Base-by-base conservation (phyloP, 1,140 invertebrate genomes). In the Caenorhabditis brenneri region DNA sequence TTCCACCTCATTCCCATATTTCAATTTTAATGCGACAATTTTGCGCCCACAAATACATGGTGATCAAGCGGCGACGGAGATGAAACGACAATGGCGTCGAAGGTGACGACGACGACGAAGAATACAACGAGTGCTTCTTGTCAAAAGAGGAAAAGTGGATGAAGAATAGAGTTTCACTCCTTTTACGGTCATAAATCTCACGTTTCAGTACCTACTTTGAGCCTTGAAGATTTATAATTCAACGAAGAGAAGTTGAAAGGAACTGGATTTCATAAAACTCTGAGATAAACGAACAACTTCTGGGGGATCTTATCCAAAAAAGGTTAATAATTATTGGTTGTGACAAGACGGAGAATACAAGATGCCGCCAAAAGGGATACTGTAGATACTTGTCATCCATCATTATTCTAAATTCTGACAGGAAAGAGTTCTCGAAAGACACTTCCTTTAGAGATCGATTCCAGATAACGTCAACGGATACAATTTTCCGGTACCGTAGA, bases 11-110 rank as follows among this genome's bases (percentile, higher is more conserved):
- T 65, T 65, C 65, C 65, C 65, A 74, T 74, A 42, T 74, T 74
- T 74, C 36, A 74, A 74, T 74, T 74, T 74, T 74, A 74, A 74
- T 74, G 65, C 65, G 65, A 42, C 65, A 74, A 74, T 42, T 74
- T 74, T 74, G 65, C 65, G 65, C 36, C 36, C 58, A 36, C 58
- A 6, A 42, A 42, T 27, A 74, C 65, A 74, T 74, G 65, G 36
- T 74, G 65, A 74, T 74, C 65, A 74, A 65, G 29, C 58, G 58
- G 58, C 53, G 53, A 58, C 53, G 53, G n/a, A 51, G 6, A n/a
- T 2, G 4, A 2, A n/a, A 27, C 53, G 53, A 58, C 22, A 27
- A 27, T 27, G 53, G 5, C 24, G 58, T 16, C 29, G 29, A 36
- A 2, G 58, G 19, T 36, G 58, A 39, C 60, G 15, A 65, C 16